Conservation (phyloP, 1,140 invertebrate species). For the Orussus abietinus region DNA sequence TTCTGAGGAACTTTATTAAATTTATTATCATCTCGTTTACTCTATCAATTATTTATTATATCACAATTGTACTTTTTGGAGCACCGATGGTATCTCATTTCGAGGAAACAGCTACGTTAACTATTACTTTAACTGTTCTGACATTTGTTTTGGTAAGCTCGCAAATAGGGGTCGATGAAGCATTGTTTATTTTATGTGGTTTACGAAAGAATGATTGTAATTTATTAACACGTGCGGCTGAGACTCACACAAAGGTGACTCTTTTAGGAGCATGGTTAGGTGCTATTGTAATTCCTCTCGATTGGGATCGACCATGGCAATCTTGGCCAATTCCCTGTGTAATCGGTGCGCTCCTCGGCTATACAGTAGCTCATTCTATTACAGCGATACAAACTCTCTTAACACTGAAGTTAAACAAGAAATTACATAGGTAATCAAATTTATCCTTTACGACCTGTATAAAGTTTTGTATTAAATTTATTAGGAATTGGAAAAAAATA, state of each 20-base stretch:
- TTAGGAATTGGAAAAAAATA: too few species aligned
- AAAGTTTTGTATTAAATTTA: too few species aligned
- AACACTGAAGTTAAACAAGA: slow-evolving; percentile 17
- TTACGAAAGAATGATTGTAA: slow-evolving; percentile 50
- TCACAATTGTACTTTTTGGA: slow-evolving; percentile 69
- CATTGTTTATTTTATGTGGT: slow-evolving; percentile 55
- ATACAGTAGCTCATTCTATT: slow-evolving; percentile 56
- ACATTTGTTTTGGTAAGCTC: slow-evolving; percentile 64
- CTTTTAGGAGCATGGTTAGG: slow-evolving; percentile 85
- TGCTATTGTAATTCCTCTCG: slow-evolving; percentile 81
- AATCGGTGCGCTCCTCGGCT: slow-evolving; percentile 66
- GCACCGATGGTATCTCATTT: slow-evolving; percentile 63
- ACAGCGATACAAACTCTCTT: too few species aligned
- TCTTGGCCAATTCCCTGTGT: slow-evolving; percentile 75
- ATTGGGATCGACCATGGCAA: slow-evolving; percentile 91
- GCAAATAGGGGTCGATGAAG: slow-evolving; percentile 58
- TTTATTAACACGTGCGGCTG: slow-evolving; percentile 56
- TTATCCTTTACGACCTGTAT: too few species aligned
- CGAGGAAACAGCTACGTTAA: slow-evolving; percentile 71
- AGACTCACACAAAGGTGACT: slow-evolving; percentile 58
- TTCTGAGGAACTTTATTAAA: slow-evolving; percentile 41
- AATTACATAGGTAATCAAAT: slow-evolving; percentile 15
- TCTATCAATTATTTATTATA: slow-evolving; percentile 55
- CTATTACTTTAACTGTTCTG: slow-evolving; percentile 62
- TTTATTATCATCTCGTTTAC: slow-evolving; percentile 27